These are phyloP conservation scores for Fissipunctia ypsillon DNA, from an alignment of 2,888 invertebrate species.

Conservation along the genomic window DNA sequence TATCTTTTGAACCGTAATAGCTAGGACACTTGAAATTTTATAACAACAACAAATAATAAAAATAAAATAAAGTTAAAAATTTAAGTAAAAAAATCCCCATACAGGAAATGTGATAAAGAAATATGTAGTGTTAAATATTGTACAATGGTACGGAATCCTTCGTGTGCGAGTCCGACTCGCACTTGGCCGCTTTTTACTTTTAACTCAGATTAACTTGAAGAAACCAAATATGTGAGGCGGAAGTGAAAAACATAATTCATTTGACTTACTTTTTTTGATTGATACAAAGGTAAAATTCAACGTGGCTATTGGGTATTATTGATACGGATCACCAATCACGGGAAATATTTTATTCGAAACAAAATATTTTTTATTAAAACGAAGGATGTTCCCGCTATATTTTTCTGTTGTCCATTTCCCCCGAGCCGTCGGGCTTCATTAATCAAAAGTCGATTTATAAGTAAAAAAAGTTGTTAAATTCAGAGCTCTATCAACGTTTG, in stretches of 20 bases:
- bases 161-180: too few species aligned
- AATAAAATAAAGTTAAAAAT: too few species aligned
- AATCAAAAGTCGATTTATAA: constrained; percentile 52
- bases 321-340: constrained; percentile 13
- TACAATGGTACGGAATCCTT: too few species aligned
- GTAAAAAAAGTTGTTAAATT: constrained; percentile 51
- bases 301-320: background rate
- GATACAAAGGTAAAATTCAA: background rate
- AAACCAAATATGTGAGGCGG: background rate
- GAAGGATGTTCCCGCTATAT: constrained; percentile 8
- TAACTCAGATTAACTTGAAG: background rate
- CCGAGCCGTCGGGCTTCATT: constrained; percentile 35
- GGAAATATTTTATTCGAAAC: constrained; percentile 29
- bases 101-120: too few species aligned
- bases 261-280: background rate
- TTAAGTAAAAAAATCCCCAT: too few species aligned
- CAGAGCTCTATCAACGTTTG: constrained; percentile 33
- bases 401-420: constrained; percentile 35
- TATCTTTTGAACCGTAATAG: too few species aligned
- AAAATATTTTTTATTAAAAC: constrained; percentile 26
- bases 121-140: too few species aligned
- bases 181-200: background rate
- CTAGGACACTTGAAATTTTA: too few species aligned
- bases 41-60: too few species aligned
- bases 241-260: background rate